Evolutionary conservation across 2,797 vertebrate species (phyloP), one percentile per base, ranked within the genome.

Genomic region (Darevskia nairensis): DNA sequence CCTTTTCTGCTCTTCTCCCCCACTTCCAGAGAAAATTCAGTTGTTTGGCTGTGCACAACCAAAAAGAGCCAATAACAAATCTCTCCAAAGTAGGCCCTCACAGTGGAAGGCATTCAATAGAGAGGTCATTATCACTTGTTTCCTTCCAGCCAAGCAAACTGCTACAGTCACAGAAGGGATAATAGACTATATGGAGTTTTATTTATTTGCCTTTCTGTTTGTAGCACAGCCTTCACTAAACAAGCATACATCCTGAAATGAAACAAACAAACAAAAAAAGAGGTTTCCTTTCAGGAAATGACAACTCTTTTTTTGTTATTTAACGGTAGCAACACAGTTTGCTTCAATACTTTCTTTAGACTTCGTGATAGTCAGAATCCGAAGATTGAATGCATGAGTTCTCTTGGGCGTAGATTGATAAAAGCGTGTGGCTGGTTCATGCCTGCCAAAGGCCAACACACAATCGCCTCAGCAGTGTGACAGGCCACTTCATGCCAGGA

Each of bases 21-120:
- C 66, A 41, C 29, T 94, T 92, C 61, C 80, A 69, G 50, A 90
- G 44, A 2, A 91, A 93, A 89, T 89, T 74, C 64, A 89, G 2
- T 35, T 89, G n/a, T 35, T 89, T 78, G 82, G 21, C 76, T 83
- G 78, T 89, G 21, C 46, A 90, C 55, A 92, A 80, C 85, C 2
- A 81, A 44, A 75, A n/a, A 86, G 89, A 94, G 80, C 41, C 46
- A 82, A 4, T 46, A 84, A 66, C 66, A 92, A 75, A 88, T 91
- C 87, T n/a, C 74, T 80, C 59, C 89, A 32, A 74, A 80, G 80
- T 35, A 79, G 39, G 85, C 55, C n/a, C 11, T 80, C 59, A n/a
- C 4, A 35, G 35, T 35, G 44, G 68, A 80, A 83, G 32, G 55
- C 23, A 80, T 50, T 87, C 41, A 89, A 91, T 88, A 87, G 87